Conservation (phyloP, 2,888 invertebrate species). For the Melitaea athalia region DNA sequence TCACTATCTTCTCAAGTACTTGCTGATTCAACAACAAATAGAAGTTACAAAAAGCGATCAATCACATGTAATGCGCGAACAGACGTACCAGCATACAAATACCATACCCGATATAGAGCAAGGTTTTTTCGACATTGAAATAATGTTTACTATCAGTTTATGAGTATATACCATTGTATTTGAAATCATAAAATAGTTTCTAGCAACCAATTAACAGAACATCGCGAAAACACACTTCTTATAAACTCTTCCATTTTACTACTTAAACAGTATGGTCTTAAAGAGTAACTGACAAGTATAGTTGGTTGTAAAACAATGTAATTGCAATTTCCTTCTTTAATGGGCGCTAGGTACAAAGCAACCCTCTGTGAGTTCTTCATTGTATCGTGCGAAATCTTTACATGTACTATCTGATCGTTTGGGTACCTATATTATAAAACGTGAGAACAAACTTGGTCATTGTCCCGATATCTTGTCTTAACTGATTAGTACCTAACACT, state of each 20-base stretch:
- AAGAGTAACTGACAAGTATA: constrained; percentile 3
- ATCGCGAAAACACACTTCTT: constrained; percentile 21
- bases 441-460: constrained; percentile 61
- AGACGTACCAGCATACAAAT: constrained; percentile 19
- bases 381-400: constrained; percentile 58
- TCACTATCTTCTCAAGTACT: constrained; percentile 20
- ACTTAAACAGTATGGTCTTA: constrained; percentile 8
- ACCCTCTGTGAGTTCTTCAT: constrained; percentile 42
- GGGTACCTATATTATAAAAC: constrained; percentile 56
- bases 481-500: constrained; percentile 69
- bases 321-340: constrained; percentile 40
- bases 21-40: constrained; percentile 26
- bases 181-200: constrained; percentile 13
- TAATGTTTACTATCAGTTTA: constrained; percentile 2
- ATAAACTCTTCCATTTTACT: constrained; percentile 18
- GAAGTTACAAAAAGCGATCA: constrained; percentile 34
- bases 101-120: constrained; percentile 7
- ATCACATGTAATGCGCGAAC: constrained; percentile 34
- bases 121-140: neutral
- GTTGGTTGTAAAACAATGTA: constrained; percentile 38
- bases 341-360: constrained; percentile 46
- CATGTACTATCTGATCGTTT: constrained; percentile 40
- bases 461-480: constrained; percentile 70
- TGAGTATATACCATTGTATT: constrained; percentile 13
- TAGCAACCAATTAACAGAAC: constrained; percentile 26